Percentiles rank a stretch among this genome's conserved stretches.
These are phyloP conservation scores for Sarcoramphus papa DNA, from an alignment of 2,797 vertebrate genomes.

Conservation along the genomic window DNA sequence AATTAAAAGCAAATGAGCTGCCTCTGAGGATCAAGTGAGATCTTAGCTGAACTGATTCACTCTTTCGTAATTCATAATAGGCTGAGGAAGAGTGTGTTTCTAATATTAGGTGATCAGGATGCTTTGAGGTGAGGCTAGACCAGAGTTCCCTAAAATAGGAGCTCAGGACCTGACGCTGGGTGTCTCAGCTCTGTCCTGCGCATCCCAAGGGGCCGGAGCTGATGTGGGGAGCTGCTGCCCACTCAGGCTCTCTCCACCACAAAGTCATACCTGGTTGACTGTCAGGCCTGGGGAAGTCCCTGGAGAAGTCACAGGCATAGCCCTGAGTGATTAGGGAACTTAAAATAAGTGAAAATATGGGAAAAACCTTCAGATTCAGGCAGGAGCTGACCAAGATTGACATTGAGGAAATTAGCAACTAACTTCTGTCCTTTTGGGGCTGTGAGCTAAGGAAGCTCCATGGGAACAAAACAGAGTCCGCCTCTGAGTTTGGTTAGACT, in stretches of 20 bases:
- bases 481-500: not conserved
- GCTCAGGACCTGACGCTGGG: not conserved
- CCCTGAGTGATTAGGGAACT: not conserved
- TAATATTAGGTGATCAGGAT: not conserved
- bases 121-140: not conserved
- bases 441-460: not conserved
- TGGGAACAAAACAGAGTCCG: not conserved
- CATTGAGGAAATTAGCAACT: not conserved
- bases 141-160: not conserved
- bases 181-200: not conserved
- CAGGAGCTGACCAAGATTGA: not conserved
- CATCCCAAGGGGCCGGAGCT: not conserved
- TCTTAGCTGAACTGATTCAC: not conserved
- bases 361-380: not conserved
- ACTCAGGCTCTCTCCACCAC: not conserved
- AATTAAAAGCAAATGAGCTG: not conserved
- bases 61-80: not conserved
- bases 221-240: not conserved
- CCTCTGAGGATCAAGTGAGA: not conserved
- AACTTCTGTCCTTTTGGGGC: not conserved
- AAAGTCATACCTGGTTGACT: not conserved
- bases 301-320: not conserved
- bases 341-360: not conserved
- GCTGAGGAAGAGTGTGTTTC: not conserved
- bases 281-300: not conserved